Base-by-base conservation (phyloP, 2,797 vertebrate genomes). In the Phoebastria nigripes region DNA sequence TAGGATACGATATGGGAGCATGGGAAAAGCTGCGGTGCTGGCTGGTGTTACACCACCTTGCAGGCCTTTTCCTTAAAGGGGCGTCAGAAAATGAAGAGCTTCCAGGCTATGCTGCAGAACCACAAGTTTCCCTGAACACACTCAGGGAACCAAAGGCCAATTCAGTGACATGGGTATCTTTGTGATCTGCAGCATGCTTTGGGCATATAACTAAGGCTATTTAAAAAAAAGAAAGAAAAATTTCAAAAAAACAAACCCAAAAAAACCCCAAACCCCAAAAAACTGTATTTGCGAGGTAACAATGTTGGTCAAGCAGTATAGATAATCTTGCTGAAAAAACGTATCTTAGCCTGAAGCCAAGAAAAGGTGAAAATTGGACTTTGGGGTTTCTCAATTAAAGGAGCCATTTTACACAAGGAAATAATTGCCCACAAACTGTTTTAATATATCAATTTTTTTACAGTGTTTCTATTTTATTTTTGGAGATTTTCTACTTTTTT, bases 191-290 rank as follows among this genome's bases (percentile, higher is more conserved):
- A 91, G 28, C 28, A 28, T 0, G 2, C 25, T n/a, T 59, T 77
- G 41, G 77, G 44, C 6, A 0, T 26, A 2, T 8, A 67, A 18
- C 19, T 84, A 14, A 47, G 11, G 12, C 35, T 74, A 9, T 24
- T 39, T 24, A 35, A 29, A 49, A 16, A 41, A 17, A 17, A 37
- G 8, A 49, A 56, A 47, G 25, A 5, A 67, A 28, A 51, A 47
- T 11, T 15, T 9, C 3, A 18, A 69, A 58, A 37, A 20, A 63
- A 41, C 1, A 4, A 25, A 37, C 16, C 5, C 1, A 4, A 20
- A 39, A 29, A 11, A 12, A 20, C 9, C 8, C 1, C 0, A 17
- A 8, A 14, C 6, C 9, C 8, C 25, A 1, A 2, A 9, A 35
- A 35, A 3, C 7, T 42, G 3, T 16, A 8, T 49, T 70, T 90